These are phyloP conservation scores for Malurus elegans DNA, from an alignment of 2,113 vertebrate genomes.

Conservation along the genomic window DNA sequence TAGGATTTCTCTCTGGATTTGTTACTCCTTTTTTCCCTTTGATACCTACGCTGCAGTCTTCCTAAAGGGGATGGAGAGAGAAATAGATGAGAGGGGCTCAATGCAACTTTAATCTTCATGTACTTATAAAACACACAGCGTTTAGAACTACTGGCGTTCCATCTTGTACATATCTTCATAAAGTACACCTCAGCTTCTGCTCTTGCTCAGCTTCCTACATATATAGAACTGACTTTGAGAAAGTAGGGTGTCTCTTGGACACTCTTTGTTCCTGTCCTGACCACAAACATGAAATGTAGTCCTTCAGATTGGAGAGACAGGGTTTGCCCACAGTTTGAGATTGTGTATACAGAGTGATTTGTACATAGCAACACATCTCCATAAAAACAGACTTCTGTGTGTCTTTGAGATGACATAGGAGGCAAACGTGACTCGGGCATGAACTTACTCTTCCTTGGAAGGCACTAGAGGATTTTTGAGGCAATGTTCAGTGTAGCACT, in stretches of 20 bases:
- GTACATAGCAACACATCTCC: background rate
- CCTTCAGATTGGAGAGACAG: background rate
- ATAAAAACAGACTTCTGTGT: background rate
- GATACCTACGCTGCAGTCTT: background rate
- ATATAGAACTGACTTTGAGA: background rate
- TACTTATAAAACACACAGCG: background rate
- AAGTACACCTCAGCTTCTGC: background rate
- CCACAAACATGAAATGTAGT: background rate
- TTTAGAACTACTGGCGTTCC: background rate
- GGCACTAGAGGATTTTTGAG: background rate
- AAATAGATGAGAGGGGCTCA: background rate
- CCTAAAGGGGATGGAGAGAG: background rate
- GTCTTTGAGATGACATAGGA: background rate
- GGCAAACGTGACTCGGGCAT: background rate
- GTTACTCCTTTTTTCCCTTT: background rate
- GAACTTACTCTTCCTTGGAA: background rate
- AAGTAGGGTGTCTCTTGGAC: background rate
- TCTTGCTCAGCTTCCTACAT: background rate
- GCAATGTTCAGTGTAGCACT: accelerated
- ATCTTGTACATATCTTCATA: background rate
- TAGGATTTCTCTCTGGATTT: background rate
- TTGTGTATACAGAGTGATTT: background rate
- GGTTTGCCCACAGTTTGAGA: background rate
- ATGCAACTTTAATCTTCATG: background rate
- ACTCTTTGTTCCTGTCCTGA: background rate